Percentiles rank a stretch among this genome's conserved stretches.
These are phyloP conservation scores for Colletes collaris DNA, from an alignment of 2,888 invertebrate species.

Conservation along the genomic window DNA sequence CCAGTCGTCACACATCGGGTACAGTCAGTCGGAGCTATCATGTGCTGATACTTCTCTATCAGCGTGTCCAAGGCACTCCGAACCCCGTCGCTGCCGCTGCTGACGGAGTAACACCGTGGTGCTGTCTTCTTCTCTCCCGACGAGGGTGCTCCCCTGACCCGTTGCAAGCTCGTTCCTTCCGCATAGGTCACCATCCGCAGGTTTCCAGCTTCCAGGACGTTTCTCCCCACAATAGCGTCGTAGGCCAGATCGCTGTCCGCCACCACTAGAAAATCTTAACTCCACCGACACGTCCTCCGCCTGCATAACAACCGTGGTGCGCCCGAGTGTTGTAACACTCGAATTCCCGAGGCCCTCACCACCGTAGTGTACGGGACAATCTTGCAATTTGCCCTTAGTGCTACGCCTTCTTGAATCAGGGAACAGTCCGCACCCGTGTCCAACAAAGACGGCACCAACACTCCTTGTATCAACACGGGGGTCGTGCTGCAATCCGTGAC, in stretches of 20 bases:
- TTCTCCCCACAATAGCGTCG: background rate
- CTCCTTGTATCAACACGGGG: background rate
- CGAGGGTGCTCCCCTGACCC: background rate
- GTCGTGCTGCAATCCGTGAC: background rate
- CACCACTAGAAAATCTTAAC: background rate
- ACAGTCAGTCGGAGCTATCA: too few species aligned
- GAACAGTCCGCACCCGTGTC: constrained; percentile 6
- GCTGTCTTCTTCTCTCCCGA: too few species aligned
- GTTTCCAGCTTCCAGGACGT: background rate
- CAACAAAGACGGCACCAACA: background rate
- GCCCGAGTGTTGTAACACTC: too few species aligned
- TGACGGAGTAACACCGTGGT: too few species aligned
- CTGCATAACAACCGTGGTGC: too few species aligned
- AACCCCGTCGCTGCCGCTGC: too few species aligned
- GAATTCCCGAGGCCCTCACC: background rate
- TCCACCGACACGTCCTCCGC: too few species aligned
- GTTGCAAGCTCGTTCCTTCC: too few species aligned
- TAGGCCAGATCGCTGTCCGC: background rate
- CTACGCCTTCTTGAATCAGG: background rate
- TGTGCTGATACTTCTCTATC: too few species aligned
- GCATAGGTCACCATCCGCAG: background rate
- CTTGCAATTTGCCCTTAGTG: background rate
- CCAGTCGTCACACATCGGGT: too few species aligned
- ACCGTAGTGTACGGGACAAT: background rate
- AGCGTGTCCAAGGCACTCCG: too few species aligned